Conservation (phyloP, 2,797 vertebrate genomes). For the Coendou prehensilis region DNA sequence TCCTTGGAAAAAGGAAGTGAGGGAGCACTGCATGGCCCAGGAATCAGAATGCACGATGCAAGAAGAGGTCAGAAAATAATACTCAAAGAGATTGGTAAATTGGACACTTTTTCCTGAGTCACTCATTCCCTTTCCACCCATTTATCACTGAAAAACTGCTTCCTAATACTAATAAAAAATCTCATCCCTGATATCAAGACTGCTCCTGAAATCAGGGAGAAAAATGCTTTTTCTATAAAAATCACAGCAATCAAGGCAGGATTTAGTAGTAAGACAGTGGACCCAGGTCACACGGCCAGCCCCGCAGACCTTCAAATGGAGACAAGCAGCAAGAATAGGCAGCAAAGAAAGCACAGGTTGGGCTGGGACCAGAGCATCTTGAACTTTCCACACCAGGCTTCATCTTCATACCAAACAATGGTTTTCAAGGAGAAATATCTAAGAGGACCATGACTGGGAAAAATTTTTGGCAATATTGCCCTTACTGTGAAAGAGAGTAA, state of each 20-base stretch:
- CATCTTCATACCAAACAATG: neutral
- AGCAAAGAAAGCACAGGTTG: neutral
- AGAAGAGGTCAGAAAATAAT: conserved; percentile 69
- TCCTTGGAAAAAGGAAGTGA: neutral
- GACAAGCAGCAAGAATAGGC: neutral
- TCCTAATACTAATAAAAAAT: conserved; percentile 76
- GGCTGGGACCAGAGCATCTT: neutral
- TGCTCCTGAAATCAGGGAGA: neutral
- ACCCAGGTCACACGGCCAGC: neutral
- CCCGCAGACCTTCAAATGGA: neutral
- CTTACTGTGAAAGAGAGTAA: conserved; percentile 20
- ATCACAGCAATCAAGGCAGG: neutral
- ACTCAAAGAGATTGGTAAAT: conserved; percentile 68
- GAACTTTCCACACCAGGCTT: neutral
- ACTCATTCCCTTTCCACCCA: neutral
- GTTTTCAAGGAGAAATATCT: neutral
- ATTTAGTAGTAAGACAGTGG: neutral
- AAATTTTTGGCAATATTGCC: neutral
- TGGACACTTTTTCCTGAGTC: conserved; percentile 3
- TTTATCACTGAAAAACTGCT: conserved; percentile 54
- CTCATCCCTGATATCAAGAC: conserved; percentile 13
- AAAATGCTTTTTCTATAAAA: conserved; percentile 32
- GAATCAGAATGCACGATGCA: neutral
- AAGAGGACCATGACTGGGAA: conserved; percentile 29
- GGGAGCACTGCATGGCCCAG: neutral